phyloP scores from a whole-genome alignment of 2,797 vertebrate species.

The Emys orbicularis region DNA sequence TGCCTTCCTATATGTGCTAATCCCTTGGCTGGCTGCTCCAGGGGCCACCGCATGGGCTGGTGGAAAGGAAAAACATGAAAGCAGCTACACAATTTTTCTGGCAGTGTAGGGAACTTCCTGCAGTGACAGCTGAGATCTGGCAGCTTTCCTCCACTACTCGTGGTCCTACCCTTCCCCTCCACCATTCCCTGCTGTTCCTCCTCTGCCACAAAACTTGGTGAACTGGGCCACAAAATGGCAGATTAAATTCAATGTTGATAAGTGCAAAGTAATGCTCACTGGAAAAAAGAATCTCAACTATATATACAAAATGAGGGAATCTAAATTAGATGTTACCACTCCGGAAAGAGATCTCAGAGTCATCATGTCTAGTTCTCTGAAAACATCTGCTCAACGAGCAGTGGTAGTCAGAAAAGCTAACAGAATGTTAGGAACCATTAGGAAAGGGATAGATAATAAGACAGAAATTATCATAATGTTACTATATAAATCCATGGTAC shows the following conservation, averaged over 20 bases:
- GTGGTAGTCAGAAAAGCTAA: background rate
- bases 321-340: background rate
- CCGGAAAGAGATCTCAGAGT: background rate
- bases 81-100: background rate
- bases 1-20: background rate
- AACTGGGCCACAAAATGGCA: background rate
- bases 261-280: background rate
- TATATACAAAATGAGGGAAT: background rate
- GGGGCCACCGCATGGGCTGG: background rate
- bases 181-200: background rate
- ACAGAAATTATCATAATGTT: background rate
- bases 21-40: background rate
- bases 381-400: background rate
- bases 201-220: background rate
- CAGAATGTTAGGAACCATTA: background rate
- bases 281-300: background rate
- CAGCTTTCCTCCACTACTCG: background rate
- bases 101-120: background rate
- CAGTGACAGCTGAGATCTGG: background rate
- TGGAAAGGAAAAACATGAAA: background rate
- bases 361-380: background rate
- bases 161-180: background rate
- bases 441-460: background rate
- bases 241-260: background rate
- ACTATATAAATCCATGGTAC: background rate